Evolutionary conservation across 2,888 invertebrate genomes (phyloP).

Genomic region (Dorcus parallelipipedus): DNA sequence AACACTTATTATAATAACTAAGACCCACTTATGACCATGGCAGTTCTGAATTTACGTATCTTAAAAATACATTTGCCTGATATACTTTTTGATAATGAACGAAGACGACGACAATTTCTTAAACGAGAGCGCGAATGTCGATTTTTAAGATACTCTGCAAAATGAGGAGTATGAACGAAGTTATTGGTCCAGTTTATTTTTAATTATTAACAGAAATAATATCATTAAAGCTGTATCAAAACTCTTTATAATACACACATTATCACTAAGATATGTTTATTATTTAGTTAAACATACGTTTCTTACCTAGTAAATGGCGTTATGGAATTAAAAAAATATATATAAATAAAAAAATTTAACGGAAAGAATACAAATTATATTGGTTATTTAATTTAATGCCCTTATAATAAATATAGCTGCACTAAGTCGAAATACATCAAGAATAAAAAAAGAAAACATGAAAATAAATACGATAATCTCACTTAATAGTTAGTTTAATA

Average conservation of each 20-base stretch:
- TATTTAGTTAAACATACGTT: slow-evolving; percentile 4
- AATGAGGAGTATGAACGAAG: slow-evolving; percentile 12
- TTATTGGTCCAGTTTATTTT: slow-evolving; percentile 16
- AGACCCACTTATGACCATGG: too few species aligned
- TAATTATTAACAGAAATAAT: not conserved
- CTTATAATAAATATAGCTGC: slow-evolving; percentile 2
- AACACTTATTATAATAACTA: too few species aligned
- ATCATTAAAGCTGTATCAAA: not conserved
- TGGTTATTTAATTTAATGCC: not conserved
- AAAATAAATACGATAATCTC: too few species aligned
- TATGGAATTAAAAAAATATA: slow-evolving; percentile 2
- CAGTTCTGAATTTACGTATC: too few species aligned
- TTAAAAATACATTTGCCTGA: too few species aligned
- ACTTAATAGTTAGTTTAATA: not conserved
- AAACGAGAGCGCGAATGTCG: not conserved
- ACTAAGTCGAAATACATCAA: not conserved
- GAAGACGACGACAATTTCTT: slow-evolving; percentile 8
- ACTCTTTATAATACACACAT: not conserved
- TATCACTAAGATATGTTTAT: slow-evolving; percentile 11
- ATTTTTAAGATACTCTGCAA: slow-evolving; percentile 5
- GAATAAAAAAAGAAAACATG: too few species aligned
- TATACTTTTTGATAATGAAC: slow-evolving; percentile 7
- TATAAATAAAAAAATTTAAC: not conserved
- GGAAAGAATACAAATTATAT: not conserved
- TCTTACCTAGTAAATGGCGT: not conserved